phyloP scores from a whole-genome alignment of 2,797 vertebrate species.

The Gallirallus australis region DNA sequence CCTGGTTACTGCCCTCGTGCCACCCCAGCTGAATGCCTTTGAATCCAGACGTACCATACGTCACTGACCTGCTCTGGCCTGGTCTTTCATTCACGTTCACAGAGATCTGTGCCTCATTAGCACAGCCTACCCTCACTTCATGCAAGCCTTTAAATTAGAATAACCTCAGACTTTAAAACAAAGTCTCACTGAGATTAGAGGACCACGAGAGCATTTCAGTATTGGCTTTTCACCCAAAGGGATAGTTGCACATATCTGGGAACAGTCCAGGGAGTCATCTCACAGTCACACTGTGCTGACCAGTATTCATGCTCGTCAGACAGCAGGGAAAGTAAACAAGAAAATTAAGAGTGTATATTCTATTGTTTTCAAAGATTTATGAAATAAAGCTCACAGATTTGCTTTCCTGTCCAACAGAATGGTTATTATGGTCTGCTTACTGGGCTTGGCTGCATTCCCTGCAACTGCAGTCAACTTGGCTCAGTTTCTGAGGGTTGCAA shows the following conservation, averaged over 20 bases:
- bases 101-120: neutral
- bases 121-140: neutral
- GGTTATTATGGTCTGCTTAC: constrained; percentile 85
- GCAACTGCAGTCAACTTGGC: constrained; percentile 84
- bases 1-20: neutral
- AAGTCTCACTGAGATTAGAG: neutral
- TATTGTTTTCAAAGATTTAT: neutral
- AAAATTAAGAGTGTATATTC: neutral
- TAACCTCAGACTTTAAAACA: neutral
- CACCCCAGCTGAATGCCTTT: neutral
- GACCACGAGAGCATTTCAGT: accelerated
- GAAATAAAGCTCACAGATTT: neutral
- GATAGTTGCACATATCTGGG: neutral
- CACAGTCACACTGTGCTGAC: neutral
- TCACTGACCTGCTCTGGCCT: neutral
- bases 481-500: constrained; percentile 83
- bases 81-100: neutral
- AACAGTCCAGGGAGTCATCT: neutral
- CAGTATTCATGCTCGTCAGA: neutral
- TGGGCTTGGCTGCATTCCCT: constrained; percentile 83
- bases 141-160: neutral
- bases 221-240: neutral
- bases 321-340: neutral
- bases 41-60: too few species aligned
- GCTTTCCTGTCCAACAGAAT: constrained; percentile 72